A percentile compares a stretch with the other conserved stretches of the same genome.
These are phyloP conservation scores for Morelia viridis DNA, from an alignment of 2,797 vertebrate species.

Conservation along the genomic window DNA sequence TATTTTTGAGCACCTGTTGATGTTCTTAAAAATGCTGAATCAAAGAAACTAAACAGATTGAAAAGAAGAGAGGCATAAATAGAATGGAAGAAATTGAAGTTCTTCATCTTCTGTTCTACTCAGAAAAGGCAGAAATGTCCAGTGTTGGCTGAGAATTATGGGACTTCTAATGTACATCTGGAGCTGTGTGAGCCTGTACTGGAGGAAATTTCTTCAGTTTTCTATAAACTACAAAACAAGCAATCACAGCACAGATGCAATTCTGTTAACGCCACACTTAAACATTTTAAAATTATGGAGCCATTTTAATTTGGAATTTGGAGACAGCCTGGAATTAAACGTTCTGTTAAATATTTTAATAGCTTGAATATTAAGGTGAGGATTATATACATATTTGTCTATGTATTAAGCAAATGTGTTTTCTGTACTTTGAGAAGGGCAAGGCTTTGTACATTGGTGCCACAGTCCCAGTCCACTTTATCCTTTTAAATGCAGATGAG, in stretches of 20 bases:
- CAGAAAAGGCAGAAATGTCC: neutral
- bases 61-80: constrained; percentile 30
- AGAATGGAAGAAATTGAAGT: constrained; percentile 7
- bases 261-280: neutral
- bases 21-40: constrained; percentile 13
- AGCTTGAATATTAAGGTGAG: neutral
- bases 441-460: neutral
- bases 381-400: neutral
- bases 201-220: constrained; percentile 28
- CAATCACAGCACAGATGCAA: neutral
- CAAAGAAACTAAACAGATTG: constrained; percentile 25
- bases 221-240: constrained; percentile 3
- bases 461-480: neutral
- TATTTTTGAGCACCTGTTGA: constrained; percentile 20
- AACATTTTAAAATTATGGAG: neutral
- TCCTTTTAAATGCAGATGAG: neutral
- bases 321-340: neutral
- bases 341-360: neutral
- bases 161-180: neutral
- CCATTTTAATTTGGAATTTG: neutral
- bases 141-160: neutral
- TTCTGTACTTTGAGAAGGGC: neutral
- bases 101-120: neutral
- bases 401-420: neutral
- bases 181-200: neutral